Evolutionary conservation across 2,113 vertebrate genomes (phyloP).

Genomic region (Urocitellus parryii): DNA sequence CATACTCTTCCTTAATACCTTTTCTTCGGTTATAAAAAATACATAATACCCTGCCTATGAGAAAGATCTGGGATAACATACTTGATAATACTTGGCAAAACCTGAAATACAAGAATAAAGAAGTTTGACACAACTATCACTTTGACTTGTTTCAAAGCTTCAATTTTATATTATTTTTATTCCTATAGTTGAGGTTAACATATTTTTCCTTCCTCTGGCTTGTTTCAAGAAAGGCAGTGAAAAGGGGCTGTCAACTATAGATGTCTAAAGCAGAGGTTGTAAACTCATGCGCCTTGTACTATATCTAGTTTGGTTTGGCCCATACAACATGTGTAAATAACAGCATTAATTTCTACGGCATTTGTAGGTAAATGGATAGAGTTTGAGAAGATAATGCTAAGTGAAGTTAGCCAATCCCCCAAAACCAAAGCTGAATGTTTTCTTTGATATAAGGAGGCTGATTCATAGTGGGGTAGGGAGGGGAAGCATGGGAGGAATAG

Average conservation of each 20-base stretch:
- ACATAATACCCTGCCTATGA: not conserved
- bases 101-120: not conserved
- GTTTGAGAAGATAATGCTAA: too few relatives aligned
- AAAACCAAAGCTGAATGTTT: too few relatives aligned
- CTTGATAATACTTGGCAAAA: constrained; percentile 2
- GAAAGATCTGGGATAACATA: not conserved
- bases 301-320: not conserved
- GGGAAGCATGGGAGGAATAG: too few relatives aligned
- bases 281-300: too few relatives aligned
- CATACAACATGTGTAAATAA: not conserved
- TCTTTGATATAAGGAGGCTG: too few relatives aligned
- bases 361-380: too few relatives aligned
- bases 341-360: not conserved
- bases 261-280: not conserved
- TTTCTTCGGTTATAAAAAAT: constrained; percentile 18
- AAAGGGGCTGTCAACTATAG: not conserved
- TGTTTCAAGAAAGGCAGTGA: not conserved
- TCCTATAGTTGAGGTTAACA: not conserved
- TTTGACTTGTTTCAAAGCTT: not conserved
- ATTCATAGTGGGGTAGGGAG: too few relatives aligned
- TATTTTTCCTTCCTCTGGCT: not conserved
- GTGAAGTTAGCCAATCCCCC: too few relatives aligned
- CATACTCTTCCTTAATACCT: not conserved
- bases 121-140: not conserved
- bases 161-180: not conserved